Evolutionary conservation across 2,888 invertebrate genomes (phyloP), one percentile per base, ranked within the genome.

Genomic region (Lepidocyrtoides sp.): DNA sequence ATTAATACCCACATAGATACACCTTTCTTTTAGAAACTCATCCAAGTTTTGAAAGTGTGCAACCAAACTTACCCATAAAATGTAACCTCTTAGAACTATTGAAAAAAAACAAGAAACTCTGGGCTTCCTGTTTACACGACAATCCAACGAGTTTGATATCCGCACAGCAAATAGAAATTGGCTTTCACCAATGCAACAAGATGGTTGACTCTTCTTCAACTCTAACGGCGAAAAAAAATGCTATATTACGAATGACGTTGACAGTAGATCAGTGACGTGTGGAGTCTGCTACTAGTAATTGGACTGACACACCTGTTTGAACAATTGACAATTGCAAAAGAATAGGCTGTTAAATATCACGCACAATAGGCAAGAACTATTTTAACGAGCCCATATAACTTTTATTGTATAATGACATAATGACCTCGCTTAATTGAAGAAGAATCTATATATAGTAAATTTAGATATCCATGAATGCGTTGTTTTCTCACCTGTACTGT

Each of bases 11-110:
- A n/a, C n/a, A n/a, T n/a, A n/a, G n/a, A n/a, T n/a, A n/a, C n/a
- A n/a, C n/a, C n/a, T n/a, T n/a, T n/a, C n/a, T n/a, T n/a, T n/a
- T n/a, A n/a, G n/a, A n/a, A n/a, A n/a, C n/a, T n/a, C n/a, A n/a
- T n/a, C n/a, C 29, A 36, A 36, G 36, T 36, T 36, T 2, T 7
- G 36, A 36, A 36, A 36, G 57, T 57, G 32, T 29, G 8, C 20
- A 75, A 44, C n/a, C 17, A n/a, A 75, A 86, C 92, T 75, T 87
- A 93, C 93, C 93, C 93, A 93, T 93, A 93, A 93, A 93, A 93
- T 89, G 92, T 85, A 91, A 89, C 82, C 93, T 92, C 77, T 44
- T 86, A 57, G 54, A 79, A 82, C 72, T 85, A 44, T 36, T 29
- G 86, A 77, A n/a, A 86, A 60, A 91, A 89, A 92, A 89, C 89